Conservation (phyloP, 1,140 invertebrate species). For the Drosophila eugracilis region DNA sequence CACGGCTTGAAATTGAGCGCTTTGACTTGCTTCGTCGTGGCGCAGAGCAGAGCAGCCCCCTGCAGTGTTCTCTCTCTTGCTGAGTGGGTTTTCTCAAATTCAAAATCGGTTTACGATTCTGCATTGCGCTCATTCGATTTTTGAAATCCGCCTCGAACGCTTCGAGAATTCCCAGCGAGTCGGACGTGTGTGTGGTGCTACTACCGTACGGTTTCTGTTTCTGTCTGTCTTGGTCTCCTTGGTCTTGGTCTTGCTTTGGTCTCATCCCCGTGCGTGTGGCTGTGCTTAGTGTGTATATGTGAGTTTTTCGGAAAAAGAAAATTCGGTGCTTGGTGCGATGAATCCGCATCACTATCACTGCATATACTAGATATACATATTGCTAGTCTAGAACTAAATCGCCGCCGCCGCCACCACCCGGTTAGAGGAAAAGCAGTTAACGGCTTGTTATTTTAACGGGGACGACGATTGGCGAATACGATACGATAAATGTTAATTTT, state of each 20-base stretch:
- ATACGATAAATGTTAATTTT: constrained; percentile 52
- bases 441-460: constrained; percentile 35
- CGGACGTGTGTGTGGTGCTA: constrained; percentile 63
- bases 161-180: constrained; percentile 22
- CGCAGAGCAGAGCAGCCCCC: constrained; percentile 35
- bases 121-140: constrained; percentile 7
- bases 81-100: constrained; percentile 20
- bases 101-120: constrained; percentile 48
- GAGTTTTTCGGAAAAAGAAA: constrained; percentile 58
- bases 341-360: background rate
- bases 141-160: constrained; percentile 10
- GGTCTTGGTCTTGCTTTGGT: constrained; percentile 45
- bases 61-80: constrained; percentile 5
- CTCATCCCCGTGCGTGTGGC: constrained; percentile 57
- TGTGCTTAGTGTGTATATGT: constrained; percentile 54
- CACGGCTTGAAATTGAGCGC: constrained; percentile 44
- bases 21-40: no score
- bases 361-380: background rate
- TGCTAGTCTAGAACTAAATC: constrained; percentile 3
- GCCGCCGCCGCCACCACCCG: background rate
- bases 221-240: constrained; percentile 61
- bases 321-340: constrained; percentile 43
- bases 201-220: constrained; percentile 55
- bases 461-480: constrained; percentile 12
- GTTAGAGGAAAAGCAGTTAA: background rate